Evolutionary conservation across 2,797 vertebrate genomes (phyloP), one percentile per base, ranked within the genome.

Genomic region (Trachurus trachurus): DNA sequence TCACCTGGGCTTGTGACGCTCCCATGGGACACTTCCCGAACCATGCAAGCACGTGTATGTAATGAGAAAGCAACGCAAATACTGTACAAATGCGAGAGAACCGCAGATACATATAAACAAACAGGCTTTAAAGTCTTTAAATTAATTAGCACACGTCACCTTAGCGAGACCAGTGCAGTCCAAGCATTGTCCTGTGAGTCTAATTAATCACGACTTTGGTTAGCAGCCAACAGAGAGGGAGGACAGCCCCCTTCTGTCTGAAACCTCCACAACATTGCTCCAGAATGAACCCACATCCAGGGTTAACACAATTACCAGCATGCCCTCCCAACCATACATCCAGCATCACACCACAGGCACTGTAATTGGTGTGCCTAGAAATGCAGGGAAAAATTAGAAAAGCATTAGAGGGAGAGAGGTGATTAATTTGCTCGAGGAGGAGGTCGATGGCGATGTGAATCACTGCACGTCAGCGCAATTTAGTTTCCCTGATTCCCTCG

Each of bases 371-470:
- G 88, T 76, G 77, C 76, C 79, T 67, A 39, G 67, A 89, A 92
- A 76, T 81, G 87, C 44, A 37, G 78, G 71, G 75, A 89, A 90
- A 92, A 87, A 89, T 89, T 83, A 81, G 84, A 85, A 87, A 90
- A 89, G 78, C 75, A 80, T 79, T 71, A 78, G 74, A 87, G 84
- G 84, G 87, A 89, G 85, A 84, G 83, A 87, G 87, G 91, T 89
- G 92, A 94, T 95, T 93, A 90, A 94, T 94, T 90, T 90, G 86
- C 85, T 44, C 11, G 82, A 88, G 83, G 82, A 89, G 84, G 88
- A 87, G 86, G 86, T 92, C 90, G 89, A 90, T 88, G 83, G 85
- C 29, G 78, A 89, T 89, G 86, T 94, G 93, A 94, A 95, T 94
- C 90, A 90, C 80, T 39, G 71, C 80, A 82, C 76, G 87, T 93